Evolutionary conservation across 2,888 invertebrate species (phyloP).

Genomic region (Orthosia incerta): DNA sequence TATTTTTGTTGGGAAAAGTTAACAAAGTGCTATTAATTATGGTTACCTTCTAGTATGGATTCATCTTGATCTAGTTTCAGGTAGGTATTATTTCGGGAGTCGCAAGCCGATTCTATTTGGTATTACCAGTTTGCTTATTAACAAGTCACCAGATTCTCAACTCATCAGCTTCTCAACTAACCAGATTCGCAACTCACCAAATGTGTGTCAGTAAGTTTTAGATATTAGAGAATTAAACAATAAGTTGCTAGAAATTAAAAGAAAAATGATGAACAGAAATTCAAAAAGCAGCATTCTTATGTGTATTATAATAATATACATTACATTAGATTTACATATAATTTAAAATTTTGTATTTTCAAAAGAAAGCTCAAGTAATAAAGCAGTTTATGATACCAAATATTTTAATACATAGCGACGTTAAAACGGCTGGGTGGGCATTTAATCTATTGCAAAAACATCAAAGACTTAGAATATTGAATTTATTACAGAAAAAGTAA

Average conservation of each 20-base stretch:
- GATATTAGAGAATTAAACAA: neutral
- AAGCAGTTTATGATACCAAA: neutral
- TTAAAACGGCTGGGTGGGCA: neutral
- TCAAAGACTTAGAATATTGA: neutral
- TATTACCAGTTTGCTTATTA: too few relatives aligned
- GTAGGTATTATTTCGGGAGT: too few relatives aligned
- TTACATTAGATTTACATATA: too few relatives aligned
- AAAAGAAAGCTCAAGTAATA: neutral
- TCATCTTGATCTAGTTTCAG: neutral
- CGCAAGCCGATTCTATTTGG: too few relatives aligned
- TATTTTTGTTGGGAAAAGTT: conserved; percentile 54
- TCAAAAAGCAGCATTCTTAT: neutral
- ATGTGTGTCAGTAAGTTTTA: neutral
- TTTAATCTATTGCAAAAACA: neutral
- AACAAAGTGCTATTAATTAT: conserved; percentile 49
- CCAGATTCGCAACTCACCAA: too few relatives aligned
- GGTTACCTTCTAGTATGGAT: conserved; percentile 20
- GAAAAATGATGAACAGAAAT: neutral
- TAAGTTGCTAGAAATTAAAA: neutral
- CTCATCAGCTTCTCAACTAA: too few relatives aligned
- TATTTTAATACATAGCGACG: neutral
- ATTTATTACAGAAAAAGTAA: conserved; percentile 2
- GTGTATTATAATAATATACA: too few relatives aligned
- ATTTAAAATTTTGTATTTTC: neutral
- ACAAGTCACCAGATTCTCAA: too few relatives aligned